Base-by-base conservation (phyloP, 1,140 invertebrate genomes). In the Homalodisca vitripennis region DNA sequence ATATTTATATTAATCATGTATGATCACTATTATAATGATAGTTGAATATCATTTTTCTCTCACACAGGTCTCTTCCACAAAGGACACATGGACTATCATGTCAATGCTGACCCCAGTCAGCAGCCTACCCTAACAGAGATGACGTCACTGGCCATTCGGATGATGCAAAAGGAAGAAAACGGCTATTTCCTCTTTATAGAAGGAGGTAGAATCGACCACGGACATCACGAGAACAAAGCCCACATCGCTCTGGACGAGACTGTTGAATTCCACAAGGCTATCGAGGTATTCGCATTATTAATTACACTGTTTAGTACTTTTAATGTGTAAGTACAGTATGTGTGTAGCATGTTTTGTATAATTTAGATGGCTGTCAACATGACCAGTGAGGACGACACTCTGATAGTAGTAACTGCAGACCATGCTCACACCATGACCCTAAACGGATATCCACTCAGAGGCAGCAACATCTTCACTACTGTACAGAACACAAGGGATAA, bases 81-180 rank as follows among this genome's bases (percentile, higher is more conserved):
- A 20, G 67, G 51, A 22, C 74, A 77, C 69, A 67, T 77, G 71
- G 47, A 68, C 2, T 77, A 66, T 46, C 77, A 84, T 79, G 85
- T 81, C 29, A 84, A 80, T 74, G 81, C 74, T 69, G 79, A 81
- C 67, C 81, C 74, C 69, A 78, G 1, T 60, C 66, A 51, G 77
- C 78, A 89, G 46, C 89, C 89, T 0, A 83, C 84, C 1, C 78
- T 97, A 0, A 83, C 82, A 26, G 91, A 95, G 78, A 94, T 96
- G 93, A 92, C 91, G 0, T 79, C 84, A 72, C 85, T 87, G 48
- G 92, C 93, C 0, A 89, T 97, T 20, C 82, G 89, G 71, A 82
- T 95, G 2, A 79, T 96, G 3, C 81, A 83, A 0, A 87, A 86
- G 67, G 87, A 90, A 75, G 68, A 79, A 0, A 85, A 90, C 31